Evolutionary conservation across 53 echinoderm and acorn worm genomes (phyloP).

Genomic region (Astropecten irregularis): DNA sequence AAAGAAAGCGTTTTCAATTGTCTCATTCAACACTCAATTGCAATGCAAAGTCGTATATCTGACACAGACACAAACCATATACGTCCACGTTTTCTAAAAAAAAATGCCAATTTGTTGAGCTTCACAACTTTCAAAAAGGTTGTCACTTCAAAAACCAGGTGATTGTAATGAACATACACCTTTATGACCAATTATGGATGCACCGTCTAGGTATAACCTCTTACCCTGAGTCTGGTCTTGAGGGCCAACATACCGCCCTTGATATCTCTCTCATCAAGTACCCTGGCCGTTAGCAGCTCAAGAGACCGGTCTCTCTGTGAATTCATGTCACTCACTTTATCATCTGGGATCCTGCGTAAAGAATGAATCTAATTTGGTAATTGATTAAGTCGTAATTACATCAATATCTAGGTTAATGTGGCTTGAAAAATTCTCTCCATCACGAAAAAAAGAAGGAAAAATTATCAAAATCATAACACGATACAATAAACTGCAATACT

Average conservation of each 20-base stretch:
- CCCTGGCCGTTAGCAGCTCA: background rate
- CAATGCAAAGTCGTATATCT: background rate
- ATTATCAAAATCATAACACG: background rate
- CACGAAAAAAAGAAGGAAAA: background rate
- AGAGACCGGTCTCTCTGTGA: background rate
- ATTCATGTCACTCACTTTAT: background rate
- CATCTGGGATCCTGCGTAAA: background rate
- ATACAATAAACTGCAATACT: no score
- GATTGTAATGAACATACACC: background rate
- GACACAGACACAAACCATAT: background rate
- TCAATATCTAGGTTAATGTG: background rate
- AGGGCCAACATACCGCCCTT: constrained; percentile 41
- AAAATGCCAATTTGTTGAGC: background rate
- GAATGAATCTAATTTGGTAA: background rate
- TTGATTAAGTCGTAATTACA: background rate
- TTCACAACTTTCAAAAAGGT: background rate
- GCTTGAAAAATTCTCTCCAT: background rate
- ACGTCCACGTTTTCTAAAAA: background rate
- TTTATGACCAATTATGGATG: background rate
- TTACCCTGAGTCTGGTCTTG: constrained; percentile 47
- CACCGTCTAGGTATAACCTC: no score
- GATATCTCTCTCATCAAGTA: constrained; percentile 36
- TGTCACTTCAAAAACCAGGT: background rate
- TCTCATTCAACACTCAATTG: no score
- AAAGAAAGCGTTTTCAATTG: no score